Evolutionary conservation across 2,797 vertebrate genomes (phyloP).

Genomic region (Platalea minor): DNA sequence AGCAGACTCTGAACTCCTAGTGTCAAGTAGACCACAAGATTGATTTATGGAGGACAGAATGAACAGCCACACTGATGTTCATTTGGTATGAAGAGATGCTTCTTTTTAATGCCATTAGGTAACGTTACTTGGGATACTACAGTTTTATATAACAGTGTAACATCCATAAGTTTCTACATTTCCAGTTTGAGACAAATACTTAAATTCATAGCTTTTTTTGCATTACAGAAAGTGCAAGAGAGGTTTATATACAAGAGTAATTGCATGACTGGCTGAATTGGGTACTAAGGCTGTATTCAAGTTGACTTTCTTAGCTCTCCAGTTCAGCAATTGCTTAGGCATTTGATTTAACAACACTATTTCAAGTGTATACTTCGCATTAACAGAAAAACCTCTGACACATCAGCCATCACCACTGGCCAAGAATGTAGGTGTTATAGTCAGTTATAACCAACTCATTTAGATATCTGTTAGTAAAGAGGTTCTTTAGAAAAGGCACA

Average conservation of each 20-base stretch:
- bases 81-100: slow-evolving; percentile 21
- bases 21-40: neutral
- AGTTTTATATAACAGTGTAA: slow-evolving; percentile 13
- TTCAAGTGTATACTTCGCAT: slow-evolving; percentile 68
- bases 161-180: slow-evolving; percentile 53
- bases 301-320: slow-evolving; percentile 42
- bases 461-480: neutral
- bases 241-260: slow-evolving; percentile 66
- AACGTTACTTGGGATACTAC: slow-evolving; percentile 20
- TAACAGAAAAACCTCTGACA: slow-evolving; percentile 28
- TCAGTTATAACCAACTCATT: neutral
- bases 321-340: slow-evolving; percentile 52
- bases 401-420: slow-evolving; percentile 13
- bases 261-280: slow-evolving; percentile 40
- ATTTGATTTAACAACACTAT: slow-evolving; percentile 38
- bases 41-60: neutral
- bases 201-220: slow-evolving; percentile 61
- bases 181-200: slow-evolving; percentile 75
- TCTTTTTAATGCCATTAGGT: slow-evolving; percentile 51
- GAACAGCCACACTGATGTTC: neutral
- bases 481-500: neutral
- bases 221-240: slow-evolving; percentile 78
- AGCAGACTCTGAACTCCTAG: neutral
- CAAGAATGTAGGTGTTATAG: slow-evolving; percentile 13
- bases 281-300: slow-evolving; percentile 41